These are phyloP conservation scores for Phylloscopus whistleri DNA, from an alignment of 2,113 vertebrate genomes.

Conservation along the genomic window DNA sequence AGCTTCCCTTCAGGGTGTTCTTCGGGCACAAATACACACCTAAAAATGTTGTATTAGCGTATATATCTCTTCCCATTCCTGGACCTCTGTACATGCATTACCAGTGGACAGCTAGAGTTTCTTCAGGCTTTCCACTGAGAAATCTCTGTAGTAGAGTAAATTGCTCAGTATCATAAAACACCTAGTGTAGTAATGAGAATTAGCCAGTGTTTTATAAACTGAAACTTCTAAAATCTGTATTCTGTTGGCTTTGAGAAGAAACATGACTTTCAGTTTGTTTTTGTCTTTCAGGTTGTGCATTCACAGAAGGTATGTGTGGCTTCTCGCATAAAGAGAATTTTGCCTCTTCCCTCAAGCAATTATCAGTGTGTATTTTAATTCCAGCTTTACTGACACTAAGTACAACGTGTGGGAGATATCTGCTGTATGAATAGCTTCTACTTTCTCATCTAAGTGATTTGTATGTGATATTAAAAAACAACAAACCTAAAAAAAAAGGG, in stretches of 20 bases:
- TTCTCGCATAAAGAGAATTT: background rate
- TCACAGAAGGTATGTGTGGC: conserved; percentile 36
- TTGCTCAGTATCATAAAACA: background rate
- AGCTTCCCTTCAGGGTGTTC: background rate
- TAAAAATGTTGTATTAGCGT: background rate
- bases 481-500: no score
- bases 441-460: background rate
- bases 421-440: background rate
- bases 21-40: background rate
- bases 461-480: background rate
- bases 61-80: background rate
- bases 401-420: background rate
- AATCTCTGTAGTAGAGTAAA: background rate
- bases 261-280: background rate
- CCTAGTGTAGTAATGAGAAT: background rate
- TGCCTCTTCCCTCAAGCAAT: background rate
- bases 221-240: background rate
- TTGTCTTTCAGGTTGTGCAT: conserved; percentile 44
- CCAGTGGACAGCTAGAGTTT: background rate
- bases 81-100: background rate
- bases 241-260: background rate
- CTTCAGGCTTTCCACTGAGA: background rate
- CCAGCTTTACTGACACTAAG: background rate
- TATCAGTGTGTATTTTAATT: background rate
- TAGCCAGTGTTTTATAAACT: background rate